Conservation (phyloP, 2,797 vertebrate species). For the Neostethus bicornis region DNA sequence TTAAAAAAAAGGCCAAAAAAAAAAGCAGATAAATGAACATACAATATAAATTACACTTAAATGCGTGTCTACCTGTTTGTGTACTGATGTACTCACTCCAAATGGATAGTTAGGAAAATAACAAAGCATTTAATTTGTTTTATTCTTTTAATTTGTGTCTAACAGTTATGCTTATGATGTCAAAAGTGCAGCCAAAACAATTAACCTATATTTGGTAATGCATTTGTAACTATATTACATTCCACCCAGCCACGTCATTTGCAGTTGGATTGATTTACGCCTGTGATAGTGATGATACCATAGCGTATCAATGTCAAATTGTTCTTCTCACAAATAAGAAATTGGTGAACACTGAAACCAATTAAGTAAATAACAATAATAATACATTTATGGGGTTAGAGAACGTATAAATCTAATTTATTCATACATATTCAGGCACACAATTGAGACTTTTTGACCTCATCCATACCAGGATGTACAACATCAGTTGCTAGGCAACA, state of each 20-base stretch:
- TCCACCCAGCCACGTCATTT: not conserved
- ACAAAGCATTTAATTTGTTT: no score
- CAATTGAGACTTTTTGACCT: conserved; percentile 52
- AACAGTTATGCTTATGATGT: no score
- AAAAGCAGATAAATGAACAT: no score
- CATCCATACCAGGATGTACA: conserved; percentile 54
- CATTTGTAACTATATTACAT: not conserved
- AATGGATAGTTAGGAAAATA: no score
- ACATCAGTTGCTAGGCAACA: conserved; percentile 67
- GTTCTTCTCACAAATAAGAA: conserved; percentile 9
- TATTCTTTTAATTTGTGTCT: no score
- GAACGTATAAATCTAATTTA: conserved; percentile 28
- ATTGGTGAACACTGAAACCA: conserved; percentile 12
- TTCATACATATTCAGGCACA: conserved; percentile 7
- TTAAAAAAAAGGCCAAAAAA: no score
- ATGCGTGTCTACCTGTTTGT: no score
- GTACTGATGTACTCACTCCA: no score
- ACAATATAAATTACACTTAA: no score
- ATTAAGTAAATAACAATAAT: conserved; percentile 12
- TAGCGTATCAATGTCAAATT: not conserved
- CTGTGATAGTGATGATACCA: not conserved
- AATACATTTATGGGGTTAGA: conserved; percentile 24
- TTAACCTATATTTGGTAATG: no score
- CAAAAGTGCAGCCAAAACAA: not conserved
- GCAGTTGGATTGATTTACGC: not conserved